These are phyloP conservation scores for Centrocercus urophasianus DNA, from an alignment of 2,113 vertebrate species.

Conservation along the genomic window DNA sequence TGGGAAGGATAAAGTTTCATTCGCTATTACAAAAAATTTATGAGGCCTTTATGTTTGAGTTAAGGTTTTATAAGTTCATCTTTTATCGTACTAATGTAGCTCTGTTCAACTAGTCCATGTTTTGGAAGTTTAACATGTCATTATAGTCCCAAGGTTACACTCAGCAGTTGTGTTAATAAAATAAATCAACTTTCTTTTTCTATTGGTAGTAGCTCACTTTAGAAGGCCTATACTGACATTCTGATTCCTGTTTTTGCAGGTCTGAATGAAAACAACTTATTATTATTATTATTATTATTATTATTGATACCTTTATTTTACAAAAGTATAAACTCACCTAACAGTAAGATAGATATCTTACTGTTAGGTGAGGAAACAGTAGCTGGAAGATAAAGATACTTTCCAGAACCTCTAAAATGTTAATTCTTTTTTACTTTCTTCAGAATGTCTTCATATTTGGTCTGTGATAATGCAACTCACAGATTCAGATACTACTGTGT, in stretches of 20 bases:
- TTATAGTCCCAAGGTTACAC: neutral
- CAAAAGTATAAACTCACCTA: neutral
- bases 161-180: neutral
- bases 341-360: neutral
- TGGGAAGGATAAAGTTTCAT: neutral
- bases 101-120: neutral
- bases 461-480: neutral
- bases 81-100: neutral
- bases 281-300: neutral
- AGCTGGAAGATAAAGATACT: neutral
- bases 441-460: neutral
- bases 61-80: neutral
- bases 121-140: neutral
- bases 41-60: neutral
- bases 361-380: neutral
- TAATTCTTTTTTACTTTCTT: neutral
- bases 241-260: neutral
- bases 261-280: neutral
- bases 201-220: neutral
- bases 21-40: neutral
- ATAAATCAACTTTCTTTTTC: neutral
- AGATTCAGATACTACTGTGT: neutral
- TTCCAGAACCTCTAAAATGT: neutral
- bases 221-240: neutral
- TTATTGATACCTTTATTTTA: neutral